Base-by-base conservation (phyloP, 2,113 vertebrate species). In the Brachyistius frenatus region DNA sequence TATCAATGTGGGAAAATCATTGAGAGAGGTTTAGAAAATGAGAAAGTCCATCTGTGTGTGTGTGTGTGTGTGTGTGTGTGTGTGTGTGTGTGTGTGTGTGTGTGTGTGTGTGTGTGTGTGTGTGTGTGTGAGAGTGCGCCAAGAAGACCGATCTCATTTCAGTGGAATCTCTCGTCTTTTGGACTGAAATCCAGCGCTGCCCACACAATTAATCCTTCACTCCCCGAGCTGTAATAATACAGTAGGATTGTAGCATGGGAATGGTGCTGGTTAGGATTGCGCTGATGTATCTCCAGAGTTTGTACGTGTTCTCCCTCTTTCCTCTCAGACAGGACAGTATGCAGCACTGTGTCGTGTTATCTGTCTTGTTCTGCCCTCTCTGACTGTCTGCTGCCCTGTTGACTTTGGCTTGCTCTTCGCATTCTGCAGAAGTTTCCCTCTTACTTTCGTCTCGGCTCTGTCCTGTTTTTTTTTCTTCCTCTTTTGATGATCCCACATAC, bases 111-210 rank as follows among this genome's bases (percentile, higher is more conserved):
- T 55, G 35, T 23, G 23, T 41, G 32, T 72, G 58, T 73, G n/a
- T 76, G 74, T 49, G 60, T 52, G 15, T 44, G 46, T 47, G 7
- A 41, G 31, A 77, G 49, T 1, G 16, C 66, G 84, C 82, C 74
- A 84, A 88, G 36, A 83, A 75, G 58, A 71, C 78, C 14, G 76
- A 83, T 76, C 83, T 91, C 88, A 92, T 83, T 78, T 83, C 83
- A 54, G 60, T 77, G 86, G 89, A 93, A 93, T 93, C 88, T 87
- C 32, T 60, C 50, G 64, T 73, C 80, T 81, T 71, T 62, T 68
- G 57, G 82, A 81, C 56, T 57, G 5, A 47, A 74, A 37, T 75
- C 60, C 73, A 76, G 70, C 53, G 74, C 87, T 85, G 70, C 81
- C 85, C 85, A 80, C 83, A 73, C 78, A 75, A 78, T 64, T 85